These are phyloP conservation scores for Drosophila tripunctata DNA, from an alignment of 2,888 invertebrate species.

Conservation along the genomic window DNA sequence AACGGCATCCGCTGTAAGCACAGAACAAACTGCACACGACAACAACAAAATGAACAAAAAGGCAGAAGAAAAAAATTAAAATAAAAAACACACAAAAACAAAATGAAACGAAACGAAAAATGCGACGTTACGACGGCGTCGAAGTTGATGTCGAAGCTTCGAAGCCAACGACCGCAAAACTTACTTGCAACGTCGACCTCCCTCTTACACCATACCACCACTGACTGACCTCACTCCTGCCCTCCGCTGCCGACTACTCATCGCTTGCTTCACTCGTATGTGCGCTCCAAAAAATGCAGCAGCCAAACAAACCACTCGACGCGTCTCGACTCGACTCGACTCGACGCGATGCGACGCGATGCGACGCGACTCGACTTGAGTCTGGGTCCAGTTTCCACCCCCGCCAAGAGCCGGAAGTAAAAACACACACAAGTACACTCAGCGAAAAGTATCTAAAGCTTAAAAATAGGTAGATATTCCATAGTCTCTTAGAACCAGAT, in stretches of 20 bases:
- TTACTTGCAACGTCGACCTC: constrained; percentile 56
- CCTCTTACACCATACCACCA: neutral
- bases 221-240: too few relatives aligned
- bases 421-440: constrained; percentile 46
- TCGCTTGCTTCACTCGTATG: neutral
- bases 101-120: constrained; percentile 44
- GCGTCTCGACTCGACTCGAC: neutral
- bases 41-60: too few relatives aligned
- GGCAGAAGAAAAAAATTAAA: constrained; percentile 32
- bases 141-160: constrained; percentile 25
- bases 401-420: constrained; percentile 70
- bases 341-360: constrained; percentile 6
- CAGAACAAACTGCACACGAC: constrained; percentile 66
- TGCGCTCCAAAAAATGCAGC: constrained; percentile 67
- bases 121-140: constrained; percentile 36
- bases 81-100: constrained; percentile 2
- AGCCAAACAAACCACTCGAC: constrained; percentile 74
- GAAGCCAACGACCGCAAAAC: constrained; percentile 76
- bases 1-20: constrained; percentile 57
- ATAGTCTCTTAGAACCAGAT: too few relatives aligned
- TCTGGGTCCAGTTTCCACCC: constrained; percentile 13
- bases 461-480: too few relatives aligned
- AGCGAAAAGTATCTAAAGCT: too few relatives aligned
- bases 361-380: constrained; percentile 7
- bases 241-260: neutral